Conservation (phyloP, 2,888 invertebrate species). For the Koerneria pararmatus region DNA sequence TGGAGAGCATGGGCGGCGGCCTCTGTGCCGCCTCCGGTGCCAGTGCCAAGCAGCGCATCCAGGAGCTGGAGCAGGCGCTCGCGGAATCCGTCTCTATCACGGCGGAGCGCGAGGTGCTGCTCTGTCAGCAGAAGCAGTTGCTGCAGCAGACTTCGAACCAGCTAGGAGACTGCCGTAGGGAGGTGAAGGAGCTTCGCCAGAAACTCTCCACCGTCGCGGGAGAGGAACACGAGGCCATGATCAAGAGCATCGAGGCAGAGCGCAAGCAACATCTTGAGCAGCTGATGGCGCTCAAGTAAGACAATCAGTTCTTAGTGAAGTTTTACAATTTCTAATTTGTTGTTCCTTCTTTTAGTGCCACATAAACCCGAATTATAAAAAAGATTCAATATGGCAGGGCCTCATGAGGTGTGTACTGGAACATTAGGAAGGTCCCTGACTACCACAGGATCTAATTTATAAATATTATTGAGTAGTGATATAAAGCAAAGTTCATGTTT, state of each 20-base stretch:
- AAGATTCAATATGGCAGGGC: too few relatives aligned
- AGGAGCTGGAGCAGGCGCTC: conserved; percentile 78
- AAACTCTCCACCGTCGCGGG: conserved; percentile 15
- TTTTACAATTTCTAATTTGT: too few relatives aligned
- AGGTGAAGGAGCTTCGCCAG: conserved; percentile 26
- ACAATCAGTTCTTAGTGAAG: too few relatives aligned
- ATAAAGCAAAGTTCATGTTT: too few relatives aligned
- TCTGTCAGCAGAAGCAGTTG: conserved; percentile 62
- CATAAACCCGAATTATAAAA: too few relatives aligned
- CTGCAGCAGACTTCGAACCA: conserved; percentile 58
- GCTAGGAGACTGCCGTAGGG: conserved; percentile 25
- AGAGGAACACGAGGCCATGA: conserved; percentile 18
- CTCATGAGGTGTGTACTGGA: too few relatives aligned
- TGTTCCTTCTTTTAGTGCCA: too few relatives aligned
- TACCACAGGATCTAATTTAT: too few relatives aligned
- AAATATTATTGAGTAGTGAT: too few relatives aligned
- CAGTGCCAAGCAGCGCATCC: conserved; percentile 42
- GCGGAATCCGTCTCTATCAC: conserved; percentile 72
- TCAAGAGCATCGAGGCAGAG: conserved; percentile 65
- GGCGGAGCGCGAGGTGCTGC: conserved; percentile 64
- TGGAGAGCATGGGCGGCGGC: conserved; percentile 16
- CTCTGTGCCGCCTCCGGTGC: too few relatives aligned
- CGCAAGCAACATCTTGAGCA: conserved; percentile 73
- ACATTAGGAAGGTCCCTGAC: too few relatives aligned
- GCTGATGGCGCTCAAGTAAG: conserved; percentile 77